Base-by-base conservation (phyloP, 2,797 vertebrate species). In the Chromobotia macracanthus region DNA sequence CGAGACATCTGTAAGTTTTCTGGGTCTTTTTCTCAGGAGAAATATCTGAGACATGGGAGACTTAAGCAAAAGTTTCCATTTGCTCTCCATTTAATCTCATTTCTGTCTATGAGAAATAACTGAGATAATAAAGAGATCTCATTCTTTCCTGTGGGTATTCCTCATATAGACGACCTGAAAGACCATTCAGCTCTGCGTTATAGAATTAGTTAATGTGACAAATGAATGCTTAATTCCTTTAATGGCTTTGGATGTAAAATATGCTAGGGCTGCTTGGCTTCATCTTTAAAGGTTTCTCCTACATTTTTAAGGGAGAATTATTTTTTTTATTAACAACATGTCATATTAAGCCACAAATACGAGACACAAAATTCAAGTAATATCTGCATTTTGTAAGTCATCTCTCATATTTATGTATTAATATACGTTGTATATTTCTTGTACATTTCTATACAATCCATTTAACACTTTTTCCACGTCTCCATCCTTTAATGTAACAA, bases 401-500 rank as follows among this genome's bases (percentile, higher is more conserved):
- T 21, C 5, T 12, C n/a, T 56, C n/a, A 23, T 64, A 23, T 23
- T 55, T 18, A 28, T 28, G 13, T 15, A 56, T 56, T 56, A 4
- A 21, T 38, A 38, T 44, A 44, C 41, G 9, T 44, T 44, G 41
- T 44, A 10, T 44, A 10, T 44, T 44, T 44, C 41, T 44, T 44
- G 41, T 44, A 44, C 41, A 8, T 16, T 23, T 75, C 18, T 19
- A 25, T 55, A 3, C 64, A 28, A 41, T 0, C 35, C 12, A 12
- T 19, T 69, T 53, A 44, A 44, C 41, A 10, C 41, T 44, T 44
- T 9, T 44, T 38, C 6, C 38, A 28, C 12, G 8, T 38, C 13
- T 63, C 15, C 19, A 71, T 67, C 10, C 11, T 19, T 61, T 18
- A 75, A 60, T 16, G 25, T 15, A 80, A 75, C 51, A 83, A 79